phyloP scores from a whole-genome alignment of 2,888 invertebrate species.

The Drosophila recens region DNA sequence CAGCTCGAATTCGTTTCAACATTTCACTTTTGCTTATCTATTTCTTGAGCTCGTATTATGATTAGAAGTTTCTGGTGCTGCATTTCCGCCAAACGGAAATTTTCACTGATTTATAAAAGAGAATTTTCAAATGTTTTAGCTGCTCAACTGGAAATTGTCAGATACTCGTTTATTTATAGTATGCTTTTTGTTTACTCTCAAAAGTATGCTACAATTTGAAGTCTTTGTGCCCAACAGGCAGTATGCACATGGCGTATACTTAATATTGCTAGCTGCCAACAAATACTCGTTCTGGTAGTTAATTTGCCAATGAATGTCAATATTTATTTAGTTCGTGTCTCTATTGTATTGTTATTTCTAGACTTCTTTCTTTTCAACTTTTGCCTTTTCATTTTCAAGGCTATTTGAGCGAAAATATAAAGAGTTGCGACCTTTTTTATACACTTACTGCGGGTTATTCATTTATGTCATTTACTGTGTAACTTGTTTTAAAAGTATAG shows the following conservation, averaged over 20 bases:
- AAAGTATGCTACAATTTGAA: conserved; percentile 34
- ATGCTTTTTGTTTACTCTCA: conserved; percentile 18
- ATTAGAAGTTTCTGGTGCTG: conserved; percentile 44
- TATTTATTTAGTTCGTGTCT: conserved; percentile 45
- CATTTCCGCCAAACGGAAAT: conserved; percentile 45
- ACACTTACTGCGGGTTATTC: not conserved
- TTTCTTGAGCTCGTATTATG: conserved; percentile 21
- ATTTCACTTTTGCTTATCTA: conserved; percentile 33
- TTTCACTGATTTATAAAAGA: conserved; percentile 11
- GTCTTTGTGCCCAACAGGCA: conserved; percentile 6
- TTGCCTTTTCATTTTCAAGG: conserved; percentile 10
- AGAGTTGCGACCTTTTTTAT: conserved; percentile 12
- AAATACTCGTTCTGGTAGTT: conserved; percentile 23
- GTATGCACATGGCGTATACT: conserved; percentile 39
- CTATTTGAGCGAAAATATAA: conserved; percentile 6
- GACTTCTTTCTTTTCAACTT: conserved; percentile 18
- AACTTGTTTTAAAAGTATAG: not conserved
- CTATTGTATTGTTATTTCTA: conserved; percentile 19
- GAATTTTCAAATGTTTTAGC: conserved; percentile 15
- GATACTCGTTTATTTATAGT: conserved; percentile 27
- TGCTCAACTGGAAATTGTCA: conserved; percentile 45
- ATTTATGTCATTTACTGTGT: not conserved
- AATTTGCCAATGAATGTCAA: conserved; percentile 39
- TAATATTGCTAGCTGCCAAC: conserved; percentile 32
- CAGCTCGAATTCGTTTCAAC: conserved; percentile 27